Conservation (phyloP, 2,113 vertebrate species). For the human region GRCh38 chrX:146898001-146898500, state of each 20-base stretch:
- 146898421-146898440: background rate
- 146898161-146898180: background rate
- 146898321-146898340: background rate
- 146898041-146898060: background rate
- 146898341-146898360: background rate
- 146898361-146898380: background rate
- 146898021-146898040: background rate
- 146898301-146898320: background rate
- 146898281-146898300: background rate
- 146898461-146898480: background rate
- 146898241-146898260: background rate
- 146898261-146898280: background rate
- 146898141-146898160: background rate
- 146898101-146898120: background rate
- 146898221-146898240: background rate
- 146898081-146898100: background rate
- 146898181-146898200: background rate
- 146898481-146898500: background rate
- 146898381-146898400: background rate
- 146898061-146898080: background rate
- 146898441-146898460: background rate
- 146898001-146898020: background rate
- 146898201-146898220: background rate
- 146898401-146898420: background rate
- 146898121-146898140: background rate